These are phyloP conservation scores for Caranx ignobilis DNA, from an alignment of 2,113 vertebrate species.

Conservation along the genomic window DNA sequence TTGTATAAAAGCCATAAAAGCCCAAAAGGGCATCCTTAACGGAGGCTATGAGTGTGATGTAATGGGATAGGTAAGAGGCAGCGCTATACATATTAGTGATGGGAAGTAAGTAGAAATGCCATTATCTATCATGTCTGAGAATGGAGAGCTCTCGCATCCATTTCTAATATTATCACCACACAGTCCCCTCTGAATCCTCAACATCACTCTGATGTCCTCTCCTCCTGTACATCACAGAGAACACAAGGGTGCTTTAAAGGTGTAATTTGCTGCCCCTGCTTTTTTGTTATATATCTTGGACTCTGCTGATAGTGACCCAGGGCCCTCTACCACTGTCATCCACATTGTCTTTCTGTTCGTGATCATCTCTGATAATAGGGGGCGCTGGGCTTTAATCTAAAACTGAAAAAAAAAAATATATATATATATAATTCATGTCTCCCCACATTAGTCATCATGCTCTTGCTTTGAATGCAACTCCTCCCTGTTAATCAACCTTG, in stretches of 20 bases:
- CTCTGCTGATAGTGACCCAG: constrained; percentile 50
- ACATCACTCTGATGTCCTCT: constrained; percentile 62
- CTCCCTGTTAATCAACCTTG: constrained; percentile 69
- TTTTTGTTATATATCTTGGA: constrained; percentile 50
- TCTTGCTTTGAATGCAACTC: constrained; percentile 64
- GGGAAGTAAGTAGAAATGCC: constrained; percentile 50
- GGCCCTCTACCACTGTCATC: constrained; percentile 37
- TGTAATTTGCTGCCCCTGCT: constrained; percentile 62
- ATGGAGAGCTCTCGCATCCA: constrained; percentile 61
- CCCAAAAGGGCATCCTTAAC: constrained; percentile 29
- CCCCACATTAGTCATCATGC: constrained; percentile 65
- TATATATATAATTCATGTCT: constrained; percentile 72
- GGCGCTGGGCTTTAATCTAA: constrained; percentile 61
- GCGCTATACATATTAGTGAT: constrained; percentile 47
- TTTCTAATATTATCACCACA: constrained; percentile 57
- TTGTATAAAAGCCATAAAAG: constrained; percentile 47
- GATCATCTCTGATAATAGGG: constrained; percentile 58
- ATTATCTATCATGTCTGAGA: constrained; percentile 58
- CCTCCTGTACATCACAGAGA: constrained; percentile 57
- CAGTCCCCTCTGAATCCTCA: constrained; percentile 42
- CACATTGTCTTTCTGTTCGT: constrained; percentile 39
- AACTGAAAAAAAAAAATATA: constrained; percentile 45
- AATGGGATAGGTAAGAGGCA: constrained; percentile 61
- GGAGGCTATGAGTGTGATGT: constrained; percentile 29
- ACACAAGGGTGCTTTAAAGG: constrained; percentile 74